Evolutionary conservation across 1,140 invertebrate species (phyloP).

Genomic region (Tetragnatha versicolor): DNA sequence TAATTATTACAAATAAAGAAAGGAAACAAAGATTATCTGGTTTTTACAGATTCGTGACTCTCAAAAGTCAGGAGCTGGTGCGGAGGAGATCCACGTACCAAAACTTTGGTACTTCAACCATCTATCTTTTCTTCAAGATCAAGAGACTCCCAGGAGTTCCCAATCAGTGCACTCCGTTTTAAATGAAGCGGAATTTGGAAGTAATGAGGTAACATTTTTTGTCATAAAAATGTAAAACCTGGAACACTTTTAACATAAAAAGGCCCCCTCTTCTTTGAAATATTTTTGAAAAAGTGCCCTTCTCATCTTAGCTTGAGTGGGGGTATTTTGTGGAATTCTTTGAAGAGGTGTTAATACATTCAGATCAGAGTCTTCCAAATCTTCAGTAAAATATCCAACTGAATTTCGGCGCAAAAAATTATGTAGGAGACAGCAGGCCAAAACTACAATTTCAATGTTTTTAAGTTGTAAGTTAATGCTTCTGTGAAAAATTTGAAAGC

Average conservation of each 20-base stretch:
- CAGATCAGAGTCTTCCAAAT: too few species aligned
- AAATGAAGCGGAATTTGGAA: background rate
- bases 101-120: slow-evolving; percentile 7
- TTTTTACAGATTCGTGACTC: background rate
- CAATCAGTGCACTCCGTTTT: background rate
- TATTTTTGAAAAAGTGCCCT: too few species aligned
- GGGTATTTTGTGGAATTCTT: too few species aligned
- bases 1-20: too few species aligned
- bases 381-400: too few species aligned
- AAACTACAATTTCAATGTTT: background rate
- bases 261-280: too few species aligned
- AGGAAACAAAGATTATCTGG: background rate
- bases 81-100: background rate
- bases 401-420: background rate
- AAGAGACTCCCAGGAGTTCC: background rate
- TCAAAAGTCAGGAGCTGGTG: background rate
- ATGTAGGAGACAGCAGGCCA: background rate
- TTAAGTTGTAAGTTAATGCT: background rate
- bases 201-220: slow-evolving; percentile 1
- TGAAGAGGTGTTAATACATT: too few species aligned
- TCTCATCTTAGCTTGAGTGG: too few species aligned
- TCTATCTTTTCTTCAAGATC: background rate
- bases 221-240: too few species aligned
- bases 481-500: slow-evolving; percentile 5
- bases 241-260: too few species aligned